Percentiles rank a stretch among this genome's conserved stretches.
These are phyloP conservation scores for Mobula hypostoma DNA, from an alignment of 2,113 vertebrate species.

Conservation along the genomic window DNA sequence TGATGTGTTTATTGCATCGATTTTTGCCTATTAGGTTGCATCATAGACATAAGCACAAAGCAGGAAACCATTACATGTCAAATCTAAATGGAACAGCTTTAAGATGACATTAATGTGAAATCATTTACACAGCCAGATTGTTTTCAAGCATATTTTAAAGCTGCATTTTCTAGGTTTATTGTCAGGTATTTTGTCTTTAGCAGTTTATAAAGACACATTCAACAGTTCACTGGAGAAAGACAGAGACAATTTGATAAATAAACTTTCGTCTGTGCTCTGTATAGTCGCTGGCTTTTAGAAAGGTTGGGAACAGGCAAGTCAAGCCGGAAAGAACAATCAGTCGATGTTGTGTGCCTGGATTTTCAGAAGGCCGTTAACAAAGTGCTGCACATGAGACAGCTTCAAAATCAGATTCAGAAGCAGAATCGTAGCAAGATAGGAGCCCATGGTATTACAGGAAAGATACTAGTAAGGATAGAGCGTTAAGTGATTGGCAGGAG, in stretches of 20 bases:
- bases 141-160: neutral
- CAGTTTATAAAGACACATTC: neutral
- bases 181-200: neutral
- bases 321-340: too few species aligned
- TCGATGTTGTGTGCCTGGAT: too few species aligned
- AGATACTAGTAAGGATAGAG: too few species aligned
- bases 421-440: too few species aligned
- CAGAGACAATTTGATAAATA: neutral
- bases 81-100: neutral
- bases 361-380: too few species aligned
- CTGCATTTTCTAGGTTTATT: neutral
- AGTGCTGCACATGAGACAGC: too few species aligned
- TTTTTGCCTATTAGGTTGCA: neutral
- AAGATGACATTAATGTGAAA: neutral
- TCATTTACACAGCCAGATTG: neutral
- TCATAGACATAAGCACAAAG: neutral
- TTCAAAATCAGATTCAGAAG: too few species aligned
- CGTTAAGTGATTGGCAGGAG: too few species aligned
- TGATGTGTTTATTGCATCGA: neutral
- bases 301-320: neutral
- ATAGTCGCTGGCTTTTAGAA: neutral
- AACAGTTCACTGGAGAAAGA: neutral
- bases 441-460: too few species aligned
- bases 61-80: neutral
- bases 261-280: neutral